These are phyloP conservation scores for Ephialtes manifestator DNA, from an alignment of 2,888 invertebrate genomes.

Conservation along the genomic window DNA sequence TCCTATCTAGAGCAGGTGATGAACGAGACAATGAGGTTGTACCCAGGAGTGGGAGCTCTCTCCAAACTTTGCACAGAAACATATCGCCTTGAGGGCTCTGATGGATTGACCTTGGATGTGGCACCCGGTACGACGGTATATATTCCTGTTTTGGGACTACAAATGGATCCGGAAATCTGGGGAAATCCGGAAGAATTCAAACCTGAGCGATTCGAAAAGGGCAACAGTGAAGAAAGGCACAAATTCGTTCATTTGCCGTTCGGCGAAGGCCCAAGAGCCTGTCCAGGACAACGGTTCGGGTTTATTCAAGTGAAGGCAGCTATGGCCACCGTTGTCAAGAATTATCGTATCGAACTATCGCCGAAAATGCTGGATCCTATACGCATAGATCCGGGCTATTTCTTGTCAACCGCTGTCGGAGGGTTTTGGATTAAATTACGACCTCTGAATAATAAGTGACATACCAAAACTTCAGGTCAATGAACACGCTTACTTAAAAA, in stretches of 20 bases:
- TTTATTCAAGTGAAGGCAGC: slow-evolving; percentile 66
- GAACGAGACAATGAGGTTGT: slow-evolving; percentile 72
- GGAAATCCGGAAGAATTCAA: slow-evolving; percentile 65
- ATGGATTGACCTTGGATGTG: slow-evolving; percentile 72
- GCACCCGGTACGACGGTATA: slow-evolving; percentile 69
- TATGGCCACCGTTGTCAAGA: slow-evolving; percentile 60
- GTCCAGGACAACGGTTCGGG: slow-evolving; percentile 66
- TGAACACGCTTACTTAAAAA: too few relatives aligned
- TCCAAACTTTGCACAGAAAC: slow-evolving; percentile 71
- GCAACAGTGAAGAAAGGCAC: slow-evolving; percentile 24
- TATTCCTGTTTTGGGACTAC: slow-evolving; percentile 69
- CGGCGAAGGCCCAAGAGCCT: slow-evolving; percentile 67
- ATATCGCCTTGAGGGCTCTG: slow-evolving; percentile 70
- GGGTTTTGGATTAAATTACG: slow-evolving; percentile 63
- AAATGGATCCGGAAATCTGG: slow-evolving; percentile 69
- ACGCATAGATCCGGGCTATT: slow-evolving; percentile 60
- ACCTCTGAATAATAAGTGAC: neutral
- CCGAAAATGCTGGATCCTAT: slow-evolving; percentile 65
- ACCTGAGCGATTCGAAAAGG: slow-evolving; percentile 68
- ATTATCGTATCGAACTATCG: slow-evolving; percentile 64
- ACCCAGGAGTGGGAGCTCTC: slow-evolving; percentile 57
- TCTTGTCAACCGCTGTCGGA: slow-evolving; percentile 45
- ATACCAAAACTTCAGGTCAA: neutral
- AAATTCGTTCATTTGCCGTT: slow-evolving; percentile 64
- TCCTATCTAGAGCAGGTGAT: slow-evolving; percentile 86